Evolutionary conservation across 2,888 invertebrate genomes (phyloP), one percentile per base, ranked within the genome.

Genomic region (Biston betularia): DNA sequence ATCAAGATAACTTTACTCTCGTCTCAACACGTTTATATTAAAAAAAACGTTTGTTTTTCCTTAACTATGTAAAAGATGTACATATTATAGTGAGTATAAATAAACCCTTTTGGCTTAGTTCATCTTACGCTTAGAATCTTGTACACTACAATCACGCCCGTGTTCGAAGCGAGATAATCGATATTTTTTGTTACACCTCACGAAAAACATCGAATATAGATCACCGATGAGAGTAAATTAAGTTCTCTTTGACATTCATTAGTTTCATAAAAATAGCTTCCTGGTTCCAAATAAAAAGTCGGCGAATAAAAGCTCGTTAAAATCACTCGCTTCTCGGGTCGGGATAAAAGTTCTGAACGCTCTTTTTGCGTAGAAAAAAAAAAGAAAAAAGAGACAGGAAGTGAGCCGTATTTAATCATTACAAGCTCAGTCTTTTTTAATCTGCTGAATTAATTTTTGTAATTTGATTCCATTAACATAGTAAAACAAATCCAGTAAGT

Each of bases 271-370:
- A 88, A 87, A 83, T 83, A 81, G 76, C 79, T 79, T 77, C 75
- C 80, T 79, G 68, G 54, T 44, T 56, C 14, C 68, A 74, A 80
- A 81, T 81, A 83, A 85, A 86, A 88, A 85, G 75, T 79, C 77
- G 68, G 80, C 79, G 80, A 86, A 89, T 87, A 87, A 89, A 89
- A 85, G 83, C 89, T 92, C 87, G 88, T 91, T 91, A 91, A 89
- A 92, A 89, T 89, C 86, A 86, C 86, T 88, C 85, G 84, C 77
- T 84, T 72, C 81, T 86, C 86, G 85, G 84, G 78, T 83, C 83
- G 77, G 83, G 85, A 89, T 86, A 87, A 88, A 90, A 88, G 83
- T 87, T 89, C 83, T 72, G 74, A 86, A 81, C 79, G 78, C 74
- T 76, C 77, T 82, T 83, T 87, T 82, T 76, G 76, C 78, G 77